Evolutionary conservation across 2,113 vertebrate species (phyloP).

Genomic region (Mesoclemmys tuberculata): DNA sequence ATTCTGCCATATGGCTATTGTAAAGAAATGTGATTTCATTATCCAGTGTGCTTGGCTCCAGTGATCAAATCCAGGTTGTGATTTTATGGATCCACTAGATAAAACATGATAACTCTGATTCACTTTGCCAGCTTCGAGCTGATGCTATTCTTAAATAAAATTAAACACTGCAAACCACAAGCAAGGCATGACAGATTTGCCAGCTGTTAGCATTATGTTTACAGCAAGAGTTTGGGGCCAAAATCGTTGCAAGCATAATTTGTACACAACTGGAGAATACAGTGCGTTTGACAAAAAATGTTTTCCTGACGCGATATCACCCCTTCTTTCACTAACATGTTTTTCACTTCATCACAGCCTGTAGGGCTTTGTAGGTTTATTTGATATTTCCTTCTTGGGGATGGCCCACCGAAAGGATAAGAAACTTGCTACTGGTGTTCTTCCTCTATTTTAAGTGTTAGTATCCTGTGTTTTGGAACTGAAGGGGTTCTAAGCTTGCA

Average conservation of each 20-base stretch:
- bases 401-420: not conserved
- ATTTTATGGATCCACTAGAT: not conserved
- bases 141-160: constrained; percentile 68
- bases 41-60: not conserved
- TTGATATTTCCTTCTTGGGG: too few relatives aligned
- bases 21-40: not conserved
- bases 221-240: not conserved
- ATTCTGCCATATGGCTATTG: not conserved
- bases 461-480: not conserved
- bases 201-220: constrained; percentile 37
- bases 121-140: not conserved
- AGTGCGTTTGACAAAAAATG: not conserved
- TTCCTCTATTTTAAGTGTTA: not conserved
- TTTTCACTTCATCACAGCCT: not conserved
- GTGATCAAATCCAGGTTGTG: not conserved
- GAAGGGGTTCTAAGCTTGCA: not conserved
- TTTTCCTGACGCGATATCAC: not conserved
- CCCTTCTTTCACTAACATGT: not conserved
- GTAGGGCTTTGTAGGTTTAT: not conserved
- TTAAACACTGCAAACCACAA: constrained; percentile 19
- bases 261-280: constrained; percentile 2
- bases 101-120: not conserved
- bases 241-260: constrained; percentile 15
- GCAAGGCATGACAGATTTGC: not conserved
- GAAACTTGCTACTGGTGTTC: not conserved